Evolutionary conservation across 1,140 invertebrate species (phyloP), one percentile per base, ranked within the genome.

Genomic region (Brachionus koreanus): DNA sequence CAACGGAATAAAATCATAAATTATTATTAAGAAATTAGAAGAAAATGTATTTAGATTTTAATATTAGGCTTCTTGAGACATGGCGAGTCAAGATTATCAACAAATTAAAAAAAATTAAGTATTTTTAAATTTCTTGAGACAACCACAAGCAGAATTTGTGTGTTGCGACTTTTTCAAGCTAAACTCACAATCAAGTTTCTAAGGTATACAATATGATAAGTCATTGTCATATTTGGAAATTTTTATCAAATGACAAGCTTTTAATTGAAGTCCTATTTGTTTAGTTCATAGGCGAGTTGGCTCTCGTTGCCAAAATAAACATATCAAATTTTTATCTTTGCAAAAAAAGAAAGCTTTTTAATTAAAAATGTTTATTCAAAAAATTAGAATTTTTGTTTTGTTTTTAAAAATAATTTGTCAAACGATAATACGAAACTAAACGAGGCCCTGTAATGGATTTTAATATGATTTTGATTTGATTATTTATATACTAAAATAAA

Each of bases 401-500:
- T 72, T 72, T 72, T 72, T n/a, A n/a, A 57, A 57, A 57, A 57
- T 57, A 65, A 65, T 65, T 65, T 65, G 63, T 65, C 63, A 65
- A 65, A 65, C 63, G 63, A 72, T 72, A 72, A 72, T 39, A 72
- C 33, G 16, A 39, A 72, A 19, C 37, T 72, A 4, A 39, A 19
- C 33, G 19, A 72, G 35, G 39, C 16, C 33, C 16, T 39, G 37
- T 23, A 72, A 72, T 39, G 67, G 33, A 72, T 39, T 39, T 23
- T 9, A 72, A 72, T 23, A 65, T 33, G 63, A 65, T 65, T 72
- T 72, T 72, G 63, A 67, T 67, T 67, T 67, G 67, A 72, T 72
- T 72, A 72, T 72, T 72, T 72, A 72, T 72, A 72, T 72, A 72
- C 19, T 72, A 72, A 72, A 72, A 72, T 72, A 72, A 72, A 72